Conservation (phyloP, 2,113 vertebrate genomes). For the Psittacara wagleri region DNA sequence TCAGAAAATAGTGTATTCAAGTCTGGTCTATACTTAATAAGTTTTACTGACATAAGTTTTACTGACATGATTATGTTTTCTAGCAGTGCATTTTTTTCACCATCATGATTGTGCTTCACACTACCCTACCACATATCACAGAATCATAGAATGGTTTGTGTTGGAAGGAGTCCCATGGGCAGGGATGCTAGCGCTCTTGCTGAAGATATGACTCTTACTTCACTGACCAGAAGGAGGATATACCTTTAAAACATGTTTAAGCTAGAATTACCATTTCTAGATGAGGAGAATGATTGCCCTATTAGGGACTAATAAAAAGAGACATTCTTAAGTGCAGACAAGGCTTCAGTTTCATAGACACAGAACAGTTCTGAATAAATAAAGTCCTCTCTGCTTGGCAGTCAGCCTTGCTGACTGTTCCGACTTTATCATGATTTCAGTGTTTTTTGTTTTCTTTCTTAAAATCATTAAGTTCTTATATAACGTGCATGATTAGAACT, state of each 20-base stretch:
- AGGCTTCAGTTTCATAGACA: not conserved
- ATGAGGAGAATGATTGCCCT: not conserved
- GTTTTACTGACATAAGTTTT: not conserved
- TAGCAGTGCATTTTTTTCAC: not conserved
- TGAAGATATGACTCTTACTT: not conserved
- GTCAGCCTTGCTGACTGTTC: not conserved
- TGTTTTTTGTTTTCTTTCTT: constrained; percentile 3
- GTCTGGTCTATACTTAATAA: not conserved
- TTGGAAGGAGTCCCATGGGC: not conserved
- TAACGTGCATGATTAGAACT: not conserved
- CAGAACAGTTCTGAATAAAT: not conserved
- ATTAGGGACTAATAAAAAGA: not conserved
- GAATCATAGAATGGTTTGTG: not conserved
- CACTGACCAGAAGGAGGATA: not conserved
- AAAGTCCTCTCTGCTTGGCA: not conserved
- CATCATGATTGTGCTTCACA: not conserved
- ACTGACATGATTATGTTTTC: not conserved
- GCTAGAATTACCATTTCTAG: not conserved
- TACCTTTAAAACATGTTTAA: not conserved
- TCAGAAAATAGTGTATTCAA: not conserved
- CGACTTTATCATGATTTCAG: not conserved
- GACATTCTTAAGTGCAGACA: not conserved
- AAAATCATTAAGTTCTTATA: not conserved
- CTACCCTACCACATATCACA: not conserved
- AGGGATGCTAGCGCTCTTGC: not conserved